Percentiles rank a stretch among this genome's conserved stretches.
Evolutionary conservation across 2,888 invertebrate species (phyloP).

Genomic region (Amiota mariae): DNA sequence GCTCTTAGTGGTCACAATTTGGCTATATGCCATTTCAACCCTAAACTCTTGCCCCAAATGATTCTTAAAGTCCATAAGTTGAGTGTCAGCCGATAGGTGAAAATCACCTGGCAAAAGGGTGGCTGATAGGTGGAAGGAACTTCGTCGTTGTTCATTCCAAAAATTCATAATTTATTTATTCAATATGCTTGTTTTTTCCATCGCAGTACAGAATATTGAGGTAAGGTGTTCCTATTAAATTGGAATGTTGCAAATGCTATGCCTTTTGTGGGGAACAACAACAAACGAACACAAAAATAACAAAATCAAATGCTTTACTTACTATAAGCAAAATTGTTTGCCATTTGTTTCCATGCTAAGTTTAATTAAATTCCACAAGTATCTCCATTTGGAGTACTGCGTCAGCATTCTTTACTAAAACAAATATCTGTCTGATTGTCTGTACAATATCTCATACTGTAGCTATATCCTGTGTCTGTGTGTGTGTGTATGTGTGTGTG

Average conservation of each 20-base stretch:
- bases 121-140: neutral
- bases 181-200: neutral
- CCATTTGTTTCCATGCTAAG: conserved; percentile 66
- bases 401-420: conserved; percentile 39
- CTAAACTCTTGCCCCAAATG: conserved; percentile 28
- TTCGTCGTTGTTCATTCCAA: neutral
- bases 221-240: neutral
- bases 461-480: conserved; percentile 47
- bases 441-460: conserved; percentile 29
- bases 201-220: neutral
- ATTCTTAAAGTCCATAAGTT: conserved; percentile 10
- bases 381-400: conserved; percentile 42
- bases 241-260: conserved; percentile 1
- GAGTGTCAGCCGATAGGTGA: no score
- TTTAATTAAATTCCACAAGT: conserved; percentile 63
- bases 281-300: neutral
- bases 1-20: neutral
- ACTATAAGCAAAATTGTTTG: conserved; percentile 38
- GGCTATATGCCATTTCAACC: conserved; percentile 27
- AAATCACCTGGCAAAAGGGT: no score
- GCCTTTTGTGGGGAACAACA: neutral
- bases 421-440: conserved; percentile 15
- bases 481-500: neutral
- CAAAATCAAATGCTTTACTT: neutral
- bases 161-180: conserved; percentile 16